These are phyloP conservation scores for Andinoacara biseriatus DNA, from an alignment of 2,113 vertebrate species.

Conservation along the genomic window DNA sequence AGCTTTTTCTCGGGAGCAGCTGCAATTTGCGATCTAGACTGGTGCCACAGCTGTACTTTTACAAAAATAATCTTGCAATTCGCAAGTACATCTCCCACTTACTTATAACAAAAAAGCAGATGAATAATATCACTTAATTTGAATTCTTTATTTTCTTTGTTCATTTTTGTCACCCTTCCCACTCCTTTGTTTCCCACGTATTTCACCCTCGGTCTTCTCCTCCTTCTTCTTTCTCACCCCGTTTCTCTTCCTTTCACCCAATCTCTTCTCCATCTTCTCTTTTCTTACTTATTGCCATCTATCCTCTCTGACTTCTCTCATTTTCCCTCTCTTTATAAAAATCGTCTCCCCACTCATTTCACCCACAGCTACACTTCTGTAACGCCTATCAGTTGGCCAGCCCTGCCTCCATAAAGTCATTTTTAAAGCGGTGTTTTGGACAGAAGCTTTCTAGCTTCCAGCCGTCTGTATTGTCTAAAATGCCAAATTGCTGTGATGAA, in stretches of 20 bases:
- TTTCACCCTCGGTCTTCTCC: background rate
- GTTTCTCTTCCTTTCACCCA: background rate
- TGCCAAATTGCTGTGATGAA: no score
- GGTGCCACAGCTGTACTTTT: background rate
- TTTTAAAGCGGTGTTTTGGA: background rate
- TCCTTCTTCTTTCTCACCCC: background rate
- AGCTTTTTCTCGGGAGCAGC: background rate
- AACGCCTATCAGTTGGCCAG: background rate
- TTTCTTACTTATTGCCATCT: background rate
- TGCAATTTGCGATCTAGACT: background rate
- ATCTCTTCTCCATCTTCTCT: background rate
- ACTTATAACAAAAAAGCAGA: background rate
- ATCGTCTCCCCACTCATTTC: background rate
- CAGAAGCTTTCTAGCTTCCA: background rate
- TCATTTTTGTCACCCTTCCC: background rate
- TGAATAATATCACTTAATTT: background rate
- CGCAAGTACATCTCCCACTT: background rate
- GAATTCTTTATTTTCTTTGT: background rate
- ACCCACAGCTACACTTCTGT: background rate
- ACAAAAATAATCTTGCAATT: slow-evolving; percentile 2
- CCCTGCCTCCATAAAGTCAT: background rate
- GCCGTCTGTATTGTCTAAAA: background rate
- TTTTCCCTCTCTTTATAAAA: background rate
- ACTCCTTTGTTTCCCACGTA: background rate
- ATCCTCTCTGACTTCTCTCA: background rate